Evolutionary conservation across 2,888 invertebrate species (phyloP).

Genomic region (Spialia ferax): DNA sequence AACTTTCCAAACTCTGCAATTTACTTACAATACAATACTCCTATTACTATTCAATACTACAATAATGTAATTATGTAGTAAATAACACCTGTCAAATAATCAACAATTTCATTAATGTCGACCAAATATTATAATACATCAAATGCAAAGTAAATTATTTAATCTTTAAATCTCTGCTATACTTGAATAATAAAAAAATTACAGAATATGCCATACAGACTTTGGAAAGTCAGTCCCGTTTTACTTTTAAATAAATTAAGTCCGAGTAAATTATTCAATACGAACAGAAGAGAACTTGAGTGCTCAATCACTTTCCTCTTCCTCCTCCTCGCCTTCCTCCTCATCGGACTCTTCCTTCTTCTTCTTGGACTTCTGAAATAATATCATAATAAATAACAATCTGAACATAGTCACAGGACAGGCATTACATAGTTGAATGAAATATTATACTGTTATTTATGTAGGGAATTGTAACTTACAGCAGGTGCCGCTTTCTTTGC

Average conservation of each 20-base stretch:
- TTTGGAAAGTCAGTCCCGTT: constrained; percentile 84
- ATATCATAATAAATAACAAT: constrained; percentile 34
- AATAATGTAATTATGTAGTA: constrained; percentile 63
- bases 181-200: constrained; percentile 44
- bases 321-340: constrained; percentile 88
- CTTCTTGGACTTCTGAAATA: constrained; percentile 79
- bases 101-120: constrained; percentile 67
- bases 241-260: constrained; percentile 86
- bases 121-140: constrained; percentile 59
- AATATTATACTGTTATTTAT: too few species aligned
- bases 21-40: constrained; percentile 57
- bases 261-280: constrained; percentile 86
- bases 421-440: not conserved
- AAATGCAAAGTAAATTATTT: constrained; percentile 45
- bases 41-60: constrained; percentile 63
- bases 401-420: not conserved
- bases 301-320: constrained; percentile 89
- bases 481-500: constrained; percentile 78
- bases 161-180: constrained; percentile 44
- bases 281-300: constrained; percentile 80
- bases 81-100: constrained; percentile 65
- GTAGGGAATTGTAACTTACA: constrained; percentile 59
- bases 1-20: constrained; percentile 84
- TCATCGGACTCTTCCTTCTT: constrained; percentile 89
- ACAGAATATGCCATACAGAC: constrained; percentile 62